Conservation (phyloP, 2,888 invertebrate genomes). For the Leptopilina syphax region DNA sequence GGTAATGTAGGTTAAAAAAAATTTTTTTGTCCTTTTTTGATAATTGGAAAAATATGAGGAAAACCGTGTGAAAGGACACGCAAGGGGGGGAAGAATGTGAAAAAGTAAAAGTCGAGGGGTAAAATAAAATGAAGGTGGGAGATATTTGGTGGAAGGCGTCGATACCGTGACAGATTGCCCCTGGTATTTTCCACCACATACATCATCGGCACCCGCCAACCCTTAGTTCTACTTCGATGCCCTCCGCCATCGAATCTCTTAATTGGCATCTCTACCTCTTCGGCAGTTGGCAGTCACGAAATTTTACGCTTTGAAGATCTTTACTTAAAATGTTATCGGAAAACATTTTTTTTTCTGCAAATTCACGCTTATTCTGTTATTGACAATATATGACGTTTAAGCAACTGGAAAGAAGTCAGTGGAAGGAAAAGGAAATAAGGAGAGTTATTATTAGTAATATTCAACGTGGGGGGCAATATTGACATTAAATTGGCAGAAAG, state of each 20-base stretch:
- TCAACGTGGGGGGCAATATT: too few relatives aligned
- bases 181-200: slow-evolving; percentile 76
- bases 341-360: slow-evolving; percentile 38
- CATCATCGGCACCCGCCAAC: slow-evolving; percentile 71
- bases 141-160: slow-evolving; percentile 67
- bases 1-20: background rate
- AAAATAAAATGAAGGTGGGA: slow-evolving; percentile 11
- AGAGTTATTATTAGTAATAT: too few relatives aligned
- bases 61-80: slow-evolving; percentile 63
- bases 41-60: slow-evolving; percentile 58
- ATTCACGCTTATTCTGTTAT: slow-evolving; percentile 43
- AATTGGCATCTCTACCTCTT: slow-evolving; percentile 69
- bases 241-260: slow-evolving; percentile 67
- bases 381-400: background rate
- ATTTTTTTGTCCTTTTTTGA: slow-evolving; percentile 48
- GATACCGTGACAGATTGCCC: slow-evolving; percentile 75
- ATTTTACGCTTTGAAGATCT: slow-evolving; percentile 38
- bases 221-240: slow-evolving; percentile 72
- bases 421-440: too few relatives aligned
- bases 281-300: slow-evolving; percentile 53
- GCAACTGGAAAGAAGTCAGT: background rate
- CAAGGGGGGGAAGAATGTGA: slow-evolving; percentile 36
- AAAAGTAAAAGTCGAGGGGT: slow-evolving; percentile 44
- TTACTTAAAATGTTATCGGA: background rate
- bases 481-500: too few relatives aligned